These are phyloP conservation scores for Colletes collaris DNA, from an alignment of 2,888 invertebrate species.

Conservation along the genomic window DNA sequence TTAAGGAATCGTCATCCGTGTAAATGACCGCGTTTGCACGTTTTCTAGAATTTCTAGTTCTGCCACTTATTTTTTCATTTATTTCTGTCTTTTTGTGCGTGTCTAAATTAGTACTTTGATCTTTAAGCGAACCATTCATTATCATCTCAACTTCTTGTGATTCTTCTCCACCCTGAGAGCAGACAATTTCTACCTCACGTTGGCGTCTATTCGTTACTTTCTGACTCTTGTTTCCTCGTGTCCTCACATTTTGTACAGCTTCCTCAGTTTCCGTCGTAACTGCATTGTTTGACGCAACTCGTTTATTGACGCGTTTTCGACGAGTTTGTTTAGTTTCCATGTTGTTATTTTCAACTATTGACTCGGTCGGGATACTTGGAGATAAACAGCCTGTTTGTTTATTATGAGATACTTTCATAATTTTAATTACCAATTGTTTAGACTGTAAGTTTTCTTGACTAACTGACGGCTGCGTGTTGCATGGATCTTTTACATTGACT, in stretches of 20 bases:
- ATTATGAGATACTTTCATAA: not conserved
- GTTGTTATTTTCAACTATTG: not conserved
- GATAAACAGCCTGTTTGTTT: not conserved
- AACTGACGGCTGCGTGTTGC: not conserved
- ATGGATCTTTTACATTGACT: not conserved
- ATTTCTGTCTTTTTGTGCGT: not conserved
- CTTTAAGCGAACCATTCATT: constrained; percentile 32
- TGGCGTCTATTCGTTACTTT: not conserved
- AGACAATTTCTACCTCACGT: not conserved
- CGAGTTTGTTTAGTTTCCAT: not conserved
- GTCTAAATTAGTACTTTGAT: not conserved
- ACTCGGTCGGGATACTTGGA: not conserved
- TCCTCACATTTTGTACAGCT: not conserved
- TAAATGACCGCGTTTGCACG: not conserved
- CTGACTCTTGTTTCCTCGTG: not conserved
- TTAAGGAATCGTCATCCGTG: not conserved
- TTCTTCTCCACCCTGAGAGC: constrained; percentile 26
- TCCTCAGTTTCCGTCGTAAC: not conserved
- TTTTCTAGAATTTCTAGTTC: constrained; percentile 18
- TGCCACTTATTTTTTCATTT: not conserved
- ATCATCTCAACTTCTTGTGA: constrained; percentile 63
- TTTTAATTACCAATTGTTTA: constrained; percentile 16
- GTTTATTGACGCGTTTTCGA: not conserved
- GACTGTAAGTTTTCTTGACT: not conserved
- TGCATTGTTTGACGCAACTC: not conserved